Evolutionary conservation across 2,797 vertebrate genomes (phyloP), one percentile per base, ranked within the genome.

Genomic region (Coendou prehensilis): DNA sequence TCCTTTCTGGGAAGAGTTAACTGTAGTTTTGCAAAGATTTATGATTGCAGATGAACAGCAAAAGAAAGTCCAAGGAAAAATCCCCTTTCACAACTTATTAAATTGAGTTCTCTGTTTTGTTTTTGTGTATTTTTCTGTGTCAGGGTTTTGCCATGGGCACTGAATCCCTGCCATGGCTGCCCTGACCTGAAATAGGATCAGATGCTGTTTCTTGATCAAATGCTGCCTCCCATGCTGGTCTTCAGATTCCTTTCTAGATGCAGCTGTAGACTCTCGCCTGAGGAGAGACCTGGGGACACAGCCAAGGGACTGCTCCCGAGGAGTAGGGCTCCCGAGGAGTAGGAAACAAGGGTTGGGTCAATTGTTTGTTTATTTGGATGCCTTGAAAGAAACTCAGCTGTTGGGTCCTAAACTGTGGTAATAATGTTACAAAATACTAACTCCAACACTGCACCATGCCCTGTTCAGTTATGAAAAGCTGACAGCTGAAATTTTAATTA

Each of bases 11-110:
- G 22, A 73, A 92, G 71, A 79, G 33, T 75, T 90, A 93, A 89
- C 28, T 75, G 2, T 71, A 47, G n/a, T 88, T 96, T 80, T 95
- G 61, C 33, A 87, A 78, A 93, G 41, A 67, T 89, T 95, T 95
- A 87, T 47, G 33, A 81, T 1, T 57, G 23, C 50, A 78, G 71
- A 83, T 96, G 56, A 64, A 91, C 91, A 87, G 52, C 22, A 92
- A 97, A 88, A 73, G 54, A 20, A 87, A 92, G 78, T 63, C 54
- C 41, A 69, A 57, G 87, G 80, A 93, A 92, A 95, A 91, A 69
- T 26, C 75, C 11, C 26, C 56, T 59, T 93, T 87, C 5, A 79
- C 8, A 89, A 78, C 14, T 80, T 90, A 63, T 73, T 89, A 83
- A 73, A 59, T 28, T 15, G 45, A 96, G 71, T 67, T 37, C 14